A percentile compares a stretch with the other conserved stretches of the same genome.
These are phyloP conservation scores for Coelopa frigida DNA, from an alignment of 1,140 invertebrate species.

Conservation along the genomic window DNA sequence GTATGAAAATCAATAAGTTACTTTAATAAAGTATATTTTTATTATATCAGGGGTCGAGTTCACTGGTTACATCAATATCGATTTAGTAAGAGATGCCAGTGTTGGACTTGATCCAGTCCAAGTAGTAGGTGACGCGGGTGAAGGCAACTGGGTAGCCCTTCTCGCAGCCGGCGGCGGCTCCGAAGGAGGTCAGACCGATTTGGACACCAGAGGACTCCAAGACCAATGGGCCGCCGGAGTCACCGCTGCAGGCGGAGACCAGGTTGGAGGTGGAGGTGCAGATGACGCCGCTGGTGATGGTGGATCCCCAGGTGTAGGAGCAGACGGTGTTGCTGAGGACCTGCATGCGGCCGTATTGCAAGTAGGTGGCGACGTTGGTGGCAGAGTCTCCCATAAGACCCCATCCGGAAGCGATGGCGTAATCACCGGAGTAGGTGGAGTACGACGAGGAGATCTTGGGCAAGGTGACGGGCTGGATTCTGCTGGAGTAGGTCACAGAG, in stretches of 20 bases:
- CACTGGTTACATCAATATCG: too few species aligned
- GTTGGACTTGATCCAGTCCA: slow-evolving; percentile 47
- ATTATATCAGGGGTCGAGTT: too few species aligned
- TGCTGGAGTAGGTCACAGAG: slow-evolving; percentile 16
- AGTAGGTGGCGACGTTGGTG: slow-evolving; percentile 22
- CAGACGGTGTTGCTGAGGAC: slow-evolving; percentile 24
- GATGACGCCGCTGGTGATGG: slow-evolving; percentile 21
- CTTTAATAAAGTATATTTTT: too few species aligned
- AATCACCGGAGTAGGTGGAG: slow-evolving; percentile 18
- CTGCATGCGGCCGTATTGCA: slow-evolving; percentile 25
- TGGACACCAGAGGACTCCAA: slow-evolving; percentile 18
- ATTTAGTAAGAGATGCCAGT: slow-evolving; percentile 25
- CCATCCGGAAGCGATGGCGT: slow-evolving; percentile 32
- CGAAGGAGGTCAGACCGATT: slow-evolving; percentile 52
- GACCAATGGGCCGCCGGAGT: slow-evolving; percentile 49
- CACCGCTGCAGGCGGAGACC: slow-evolving; percentile 42
- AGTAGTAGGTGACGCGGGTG: slow-evolving; percentile 49
- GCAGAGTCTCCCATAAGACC: slow-evolving; percentile 37
- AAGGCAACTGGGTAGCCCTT: slow-evolving; percentile 48
- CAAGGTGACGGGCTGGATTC: slow-evolving; percentile 24
- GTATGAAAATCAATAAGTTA: too few species aligned
- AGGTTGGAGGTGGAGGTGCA: slow-evolving; percentile 24
- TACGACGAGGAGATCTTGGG: slow-evolving; percentile 20
- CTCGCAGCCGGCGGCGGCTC: slow-evolving; percentile 47
- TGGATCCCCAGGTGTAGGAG: slow-evolving; percentile 16